These are phyloP conservation scores for Crotalus tigris DNA, from an alignment of 2,113 vertebrate genomes.

Conservation along the genomic window DNA sequence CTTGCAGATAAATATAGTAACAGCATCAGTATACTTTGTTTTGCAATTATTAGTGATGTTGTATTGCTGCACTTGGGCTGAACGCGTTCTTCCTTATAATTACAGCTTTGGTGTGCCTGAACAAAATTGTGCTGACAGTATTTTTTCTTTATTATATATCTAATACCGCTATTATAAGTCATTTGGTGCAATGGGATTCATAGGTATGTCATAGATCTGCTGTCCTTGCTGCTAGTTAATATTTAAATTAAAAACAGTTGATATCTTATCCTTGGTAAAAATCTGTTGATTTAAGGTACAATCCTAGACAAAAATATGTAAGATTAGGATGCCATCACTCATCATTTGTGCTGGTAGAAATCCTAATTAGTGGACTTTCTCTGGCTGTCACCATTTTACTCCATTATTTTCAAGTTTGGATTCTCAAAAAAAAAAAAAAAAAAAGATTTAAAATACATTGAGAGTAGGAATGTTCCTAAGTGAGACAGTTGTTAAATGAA, in stretches of 20 bases:
- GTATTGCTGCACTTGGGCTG: conserved; percentile 54
- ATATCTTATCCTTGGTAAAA: neutral
- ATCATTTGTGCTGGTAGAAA: neutral
- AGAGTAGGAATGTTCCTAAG: neutral
- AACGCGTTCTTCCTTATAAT: conserved; percentile 10
- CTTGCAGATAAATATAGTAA: conserved; percentile 27
- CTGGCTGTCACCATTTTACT: neutral
- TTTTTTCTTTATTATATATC: neutral
- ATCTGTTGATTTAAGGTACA: neutral
- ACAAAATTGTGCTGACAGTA: conserved; percentile 3
- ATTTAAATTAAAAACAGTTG: neutral
- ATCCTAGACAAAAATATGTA: neutral
- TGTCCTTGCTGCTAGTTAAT: neutral
- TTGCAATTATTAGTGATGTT: conserved; percentile 44
- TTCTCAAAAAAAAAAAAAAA: neutral
- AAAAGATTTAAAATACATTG: neutral
- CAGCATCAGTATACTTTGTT: conserved; percentile 31
- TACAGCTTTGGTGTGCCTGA: neutral
- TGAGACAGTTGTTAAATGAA: too few relatives aligned
- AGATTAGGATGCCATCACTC: neutral
- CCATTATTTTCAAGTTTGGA: neutral
- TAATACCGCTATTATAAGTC: neutral
- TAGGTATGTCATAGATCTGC: neutral
- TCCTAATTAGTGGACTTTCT: neutral
- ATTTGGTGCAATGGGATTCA: neutral